Evolutionary conservation across 2,113 vertebrate genomes (phyloP), one percentile per base, ranked within the genome.

Genomic region (Plectropomus leopardus): DNA sequence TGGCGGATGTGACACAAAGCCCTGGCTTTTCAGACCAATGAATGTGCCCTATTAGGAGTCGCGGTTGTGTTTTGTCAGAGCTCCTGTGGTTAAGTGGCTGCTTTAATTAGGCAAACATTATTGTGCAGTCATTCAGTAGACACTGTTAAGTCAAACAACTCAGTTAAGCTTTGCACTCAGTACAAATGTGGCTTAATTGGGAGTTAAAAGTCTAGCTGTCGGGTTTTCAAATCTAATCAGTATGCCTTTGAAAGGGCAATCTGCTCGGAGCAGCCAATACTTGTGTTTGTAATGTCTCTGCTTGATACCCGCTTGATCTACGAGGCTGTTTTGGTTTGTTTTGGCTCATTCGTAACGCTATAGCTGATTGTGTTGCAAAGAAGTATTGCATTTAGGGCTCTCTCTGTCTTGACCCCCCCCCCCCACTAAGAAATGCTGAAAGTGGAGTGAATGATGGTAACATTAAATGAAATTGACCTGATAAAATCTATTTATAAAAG

Each of bases 71-170:
- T 69, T 54, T 70, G 58, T 44, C 17, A 53, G 11, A n/a, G 74
- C 72, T 80, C 83, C 83, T 82, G 59, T 78, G 85, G 82, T 82
- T 82, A 87, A 89, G 63, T 68, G 74, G 85, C 53, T 79, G 75
- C 74, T 76, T 89, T 85, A 83, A 89, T 89, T 87, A 82, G 60
- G 63, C 75, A 71, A 82, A 78, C 59, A 82, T 91, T 83, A 82
- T 83, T 72, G 85, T 71, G 78, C 73, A 85, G 72, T 75, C 82
- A 83, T 81, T 90, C 85, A 76, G 74, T 63, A 75, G 83, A 78
- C 80, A 78, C 77, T 78, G 53, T 75, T 85, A 75, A 80, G 76
- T 87, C 65, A 70, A 85, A 86, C 79, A 80, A 80, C 84, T 85
- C 78, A 60, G 78, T 84, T 87, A 74, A 85, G 70, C 65, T 24